phyloP scores from a whole-genome alignment of 2,113 vertebrate species.

The Aptenodytes forsteri region DNA sequence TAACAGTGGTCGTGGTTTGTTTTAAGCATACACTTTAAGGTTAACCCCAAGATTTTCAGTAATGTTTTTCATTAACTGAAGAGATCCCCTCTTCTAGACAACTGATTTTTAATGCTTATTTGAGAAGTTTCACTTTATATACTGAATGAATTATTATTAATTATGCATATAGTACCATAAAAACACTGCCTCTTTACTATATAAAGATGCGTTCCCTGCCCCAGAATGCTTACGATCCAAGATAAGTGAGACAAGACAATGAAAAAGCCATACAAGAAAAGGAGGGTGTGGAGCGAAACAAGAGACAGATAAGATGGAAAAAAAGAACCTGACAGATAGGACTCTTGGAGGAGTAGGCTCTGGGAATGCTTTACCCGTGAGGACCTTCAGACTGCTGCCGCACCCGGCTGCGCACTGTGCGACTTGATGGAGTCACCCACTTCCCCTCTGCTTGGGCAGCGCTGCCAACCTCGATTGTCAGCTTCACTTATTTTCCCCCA shows the following conservation, averaged over 20 bases:
- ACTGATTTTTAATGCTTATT: neutral
- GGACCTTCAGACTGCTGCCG: neutral
- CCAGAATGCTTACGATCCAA: neutral
- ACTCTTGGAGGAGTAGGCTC: neutral
- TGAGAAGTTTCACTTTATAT: neutral
- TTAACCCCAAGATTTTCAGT: neutral
- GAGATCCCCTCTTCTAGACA: neutral
- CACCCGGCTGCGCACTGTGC: rapidly evolving
- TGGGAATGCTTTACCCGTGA: neutral
- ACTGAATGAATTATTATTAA: neutral
- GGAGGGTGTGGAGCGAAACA: conserved; percentile 6
- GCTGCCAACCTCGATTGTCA: rapidly evolving
- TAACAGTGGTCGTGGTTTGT: neutral
- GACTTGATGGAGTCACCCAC: neutral
- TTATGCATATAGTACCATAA: neutral
- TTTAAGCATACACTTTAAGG: neutral
- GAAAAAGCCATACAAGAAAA: conserved; percentile 1
- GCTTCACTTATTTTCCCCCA: neutral
- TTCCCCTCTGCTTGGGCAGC: neutral
- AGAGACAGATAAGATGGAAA: conserved; percentile 14
- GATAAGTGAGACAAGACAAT: conserved; percentile 26
- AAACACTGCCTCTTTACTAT: neutral
- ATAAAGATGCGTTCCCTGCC: neutral
- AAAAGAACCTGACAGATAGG: conserved; percentile 17
- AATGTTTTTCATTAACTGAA: neutral